Percentiles rank a stretch among this genome's conserved stretches.
phyloP scores from a whole-genome alignment of 2,113 vertebrate genomes.

The Rattus rattus region DNA sequence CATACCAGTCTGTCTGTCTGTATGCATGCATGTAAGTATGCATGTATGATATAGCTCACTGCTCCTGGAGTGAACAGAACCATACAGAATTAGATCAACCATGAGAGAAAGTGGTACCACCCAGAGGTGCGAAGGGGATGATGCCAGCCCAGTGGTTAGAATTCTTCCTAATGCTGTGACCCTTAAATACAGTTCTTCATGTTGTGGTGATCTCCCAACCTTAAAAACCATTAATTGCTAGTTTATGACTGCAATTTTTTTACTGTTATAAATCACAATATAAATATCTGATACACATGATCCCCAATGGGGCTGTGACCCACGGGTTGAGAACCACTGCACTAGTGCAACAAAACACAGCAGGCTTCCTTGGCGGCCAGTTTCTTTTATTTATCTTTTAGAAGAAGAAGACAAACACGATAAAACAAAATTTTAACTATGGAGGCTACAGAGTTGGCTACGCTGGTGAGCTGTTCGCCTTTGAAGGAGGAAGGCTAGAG shows the following conservation, averaged over 20 bases:
- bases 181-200: background rate
- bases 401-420: background rate
- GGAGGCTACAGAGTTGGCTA: background rate
- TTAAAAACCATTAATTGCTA: background rate
- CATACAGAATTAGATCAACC: background rate
- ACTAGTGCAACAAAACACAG: background rate
- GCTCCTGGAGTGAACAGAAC: no score
- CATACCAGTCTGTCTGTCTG: background rate
- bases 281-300: background rate
- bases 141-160: background rate
- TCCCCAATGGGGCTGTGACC: background rate
- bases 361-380: background rate
- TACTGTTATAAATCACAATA: background rate
- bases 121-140: no score
- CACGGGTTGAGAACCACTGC: background rate
- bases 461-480: no score
- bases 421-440: background rate
- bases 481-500: no score
- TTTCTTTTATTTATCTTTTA: background rate
- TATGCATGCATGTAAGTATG: no score
- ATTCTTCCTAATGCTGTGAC: background rate
- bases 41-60: background rate
- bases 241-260: background rate
- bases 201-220: background rate
- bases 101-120: background rate